Evolutionary conservation across 2,888 invertebrate genomes (phyloP).

Genomic region (Tachina lurida): DNA sequence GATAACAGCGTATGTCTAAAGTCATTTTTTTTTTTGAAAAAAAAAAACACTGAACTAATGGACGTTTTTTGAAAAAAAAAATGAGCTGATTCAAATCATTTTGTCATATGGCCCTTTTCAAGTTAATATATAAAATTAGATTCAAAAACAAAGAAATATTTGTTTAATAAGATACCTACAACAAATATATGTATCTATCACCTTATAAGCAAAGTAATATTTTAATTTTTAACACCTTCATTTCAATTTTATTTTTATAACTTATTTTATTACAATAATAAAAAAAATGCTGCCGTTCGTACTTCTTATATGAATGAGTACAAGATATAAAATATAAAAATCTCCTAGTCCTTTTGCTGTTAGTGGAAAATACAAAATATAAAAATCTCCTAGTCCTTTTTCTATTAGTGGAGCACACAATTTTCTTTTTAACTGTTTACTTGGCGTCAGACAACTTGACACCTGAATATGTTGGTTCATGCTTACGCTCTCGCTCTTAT

Average conservation of each 20-base stretch:
- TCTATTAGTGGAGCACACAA: slow-evolving; percentile 14
- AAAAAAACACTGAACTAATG: too few species aligned
- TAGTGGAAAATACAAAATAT: not conserved
- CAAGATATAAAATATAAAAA: not conserved
- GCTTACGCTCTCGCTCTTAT: slow-evolving; percentile 12
- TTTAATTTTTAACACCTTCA: slow-evolving; percentile 4
- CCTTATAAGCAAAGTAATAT: not conserved
- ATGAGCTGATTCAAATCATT: too few species aligned
- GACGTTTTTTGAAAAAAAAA: too few species aligned
- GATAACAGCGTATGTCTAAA: too few species aligned
- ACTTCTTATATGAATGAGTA: not conserved
- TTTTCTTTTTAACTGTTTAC: slow-evolving; percentile 44
- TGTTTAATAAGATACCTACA: too few species aligned
- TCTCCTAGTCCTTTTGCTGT: not conserved
- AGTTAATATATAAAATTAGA: too few species aligned
- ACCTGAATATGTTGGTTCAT: slow-evolving; percentile 51
- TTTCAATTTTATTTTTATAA: not conserved
- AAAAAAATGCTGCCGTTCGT: not conserved
- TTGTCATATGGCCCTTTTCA: too few species aligned
- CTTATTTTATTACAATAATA: slow-evolving; percentile 15
- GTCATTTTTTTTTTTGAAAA: too few species aligned
- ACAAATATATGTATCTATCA: too few species aligned
- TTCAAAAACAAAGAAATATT: too few species aligned
- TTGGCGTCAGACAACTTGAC: slow-evolving; percentile 69
- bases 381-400: not conserved